Evolutionary conservation across 2,888 invertebrate species (phyloP), one percentile per base, ranked within the genome.

Genomic region (Cyaniris semiargus): DNA sequence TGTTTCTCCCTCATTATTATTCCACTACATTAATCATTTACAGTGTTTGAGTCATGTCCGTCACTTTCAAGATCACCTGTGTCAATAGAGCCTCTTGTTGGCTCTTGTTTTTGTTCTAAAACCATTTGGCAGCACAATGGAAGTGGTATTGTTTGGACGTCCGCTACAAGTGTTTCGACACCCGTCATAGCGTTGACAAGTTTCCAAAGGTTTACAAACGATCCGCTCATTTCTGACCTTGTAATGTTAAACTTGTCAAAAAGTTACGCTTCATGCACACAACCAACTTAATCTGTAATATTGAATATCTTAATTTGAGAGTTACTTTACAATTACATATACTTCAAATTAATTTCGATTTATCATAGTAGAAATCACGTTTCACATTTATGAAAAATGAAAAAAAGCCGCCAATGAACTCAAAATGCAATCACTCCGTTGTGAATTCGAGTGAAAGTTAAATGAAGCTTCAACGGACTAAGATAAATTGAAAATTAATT

Each of bases 141-240:
- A 83, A 83, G 81, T 80, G 80, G 83, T 83, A 90, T 92, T 92
- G 90, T 92, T 88, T 84, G 83, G 81, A 83, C 81, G 84, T 86
- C 85, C 84, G 85, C 84, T 86, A 88, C 88, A 89, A 87, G 88
- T 86, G 86, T 92, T 92, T 89, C 91, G 87, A 90, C 90, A 92
- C 88, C 84, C 88, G 91, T 91, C 93, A 92, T 86, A 82, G 81
- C 82, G 86, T 86, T 87, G 90, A 92, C 89, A 91, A 83, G 86
- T 86, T 86, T 86, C 83, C 88, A 89, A 88, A 86, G 83, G 80
- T 83, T 85, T 87, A 87, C 87, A 83, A 71, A 78, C 80, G 74
- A 70, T 82, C 76, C 80, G 83, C 79, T 86, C 81, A 87, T 81
- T 86, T 84, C 80, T 82, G 84, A 87, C 87, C 87, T 89, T 88